Percentiles rank a stretch among this genome's conserved stretches.
phyloP scores from a whole-genome alignment of 1,140 invertebrate species.

The Neodiprion pinetum region DNA sequence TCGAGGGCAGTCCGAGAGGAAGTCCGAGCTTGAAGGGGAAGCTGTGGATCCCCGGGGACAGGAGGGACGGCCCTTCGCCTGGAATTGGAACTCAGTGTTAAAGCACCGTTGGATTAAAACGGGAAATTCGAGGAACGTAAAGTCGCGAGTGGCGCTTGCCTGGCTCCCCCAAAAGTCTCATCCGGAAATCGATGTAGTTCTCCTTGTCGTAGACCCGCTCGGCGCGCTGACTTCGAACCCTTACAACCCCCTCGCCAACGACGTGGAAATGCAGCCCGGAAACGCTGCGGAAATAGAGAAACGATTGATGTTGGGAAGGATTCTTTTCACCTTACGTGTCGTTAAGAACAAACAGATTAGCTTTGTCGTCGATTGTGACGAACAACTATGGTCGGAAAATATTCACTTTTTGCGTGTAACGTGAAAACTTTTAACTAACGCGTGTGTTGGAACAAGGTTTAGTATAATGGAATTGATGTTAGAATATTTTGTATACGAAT shows the following conservation, averaged over 20 bases:
- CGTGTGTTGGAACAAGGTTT: too few relatives aligned
- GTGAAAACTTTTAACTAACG: neutral
- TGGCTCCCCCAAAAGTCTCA: constrained; percentile 89
- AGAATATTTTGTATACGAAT: too few relatives aligned
- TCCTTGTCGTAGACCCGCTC: constrained; percentile 89
- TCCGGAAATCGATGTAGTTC: constrained; percentile 95
- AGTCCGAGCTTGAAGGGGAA: constrained; percentile 94
- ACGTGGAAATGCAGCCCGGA: constrained; percentile 91
- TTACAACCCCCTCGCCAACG: constrained; percentile 90
- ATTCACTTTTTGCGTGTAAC: neutral
- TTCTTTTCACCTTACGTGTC: constrained; percentile 9
- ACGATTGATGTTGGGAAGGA: neutral
- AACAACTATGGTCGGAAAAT: too few relatives aligned
- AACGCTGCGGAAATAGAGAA: constrained; percentile 48
- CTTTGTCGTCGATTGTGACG: neutral
- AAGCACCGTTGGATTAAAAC: neutral
- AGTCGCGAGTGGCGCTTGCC: constrained; percentile 61
- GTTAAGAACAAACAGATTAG: neutral
- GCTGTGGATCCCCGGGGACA: constrained; percentile 94
- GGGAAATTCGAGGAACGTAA: neutral
- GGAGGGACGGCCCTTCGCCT: constrained; percentile 80
- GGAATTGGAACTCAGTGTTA: constrained; percentile 16
- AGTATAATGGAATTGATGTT: too few relatives aligned
- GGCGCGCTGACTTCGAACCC: constrained; percentile 78
- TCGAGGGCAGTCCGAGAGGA: constrained; percentile 88